Evolutionary conservation across 2,888 invertebrate species (phyloP).

Genomic region (Oscheius sp.): DNA sequence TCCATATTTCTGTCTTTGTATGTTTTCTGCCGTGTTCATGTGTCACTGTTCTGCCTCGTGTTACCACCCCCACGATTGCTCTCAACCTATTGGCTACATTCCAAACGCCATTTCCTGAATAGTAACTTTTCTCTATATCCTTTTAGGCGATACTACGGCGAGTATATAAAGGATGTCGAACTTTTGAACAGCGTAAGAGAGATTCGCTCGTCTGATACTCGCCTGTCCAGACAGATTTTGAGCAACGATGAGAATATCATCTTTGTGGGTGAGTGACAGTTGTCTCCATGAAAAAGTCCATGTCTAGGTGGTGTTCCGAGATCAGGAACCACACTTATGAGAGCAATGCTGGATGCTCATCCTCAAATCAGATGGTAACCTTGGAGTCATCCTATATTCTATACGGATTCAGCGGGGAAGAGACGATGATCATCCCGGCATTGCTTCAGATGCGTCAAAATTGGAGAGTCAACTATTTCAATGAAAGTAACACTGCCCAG

Average conservation of each 20-base stretch:
- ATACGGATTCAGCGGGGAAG: slow-evolving; percentile 74
- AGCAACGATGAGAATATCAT: slow-evolving; percentile 48
- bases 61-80: no score
- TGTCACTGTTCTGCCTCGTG: no score
- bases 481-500: slow-evolving; percentile 91
- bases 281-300: slow-evolving; percentile 74
- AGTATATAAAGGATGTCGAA: not conserved
- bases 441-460: slow-evolving; percentile 78
- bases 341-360: slow-evolving; percentile 97
- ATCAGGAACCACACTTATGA: slow-evolving; percentile 94
- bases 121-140: no score
- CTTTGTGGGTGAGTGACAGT: slow-evolving; percentile 44
- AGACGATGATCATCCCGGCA: slow-evolving; percentile 85
- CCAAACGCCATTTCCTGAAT: no score
- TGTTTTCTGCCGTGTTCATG: no score
- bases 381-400: not conserved
- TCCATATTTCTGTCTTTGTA: no score
- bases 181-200: slow-evolving; percentile 6
- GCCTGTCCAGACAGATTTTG: slow-evolving; percentile 39
- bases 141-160: not conserved
- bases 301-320: slow-evolving; percentile 93
- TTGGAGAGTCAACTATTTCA: slow-evolving; percentile 86
- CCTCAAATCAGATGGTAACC: slow-evolving; percentile 82
- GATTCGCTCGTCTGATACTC: slow-evolving; percentile 6
- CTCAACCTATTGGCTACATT: no score